Evolutionary conservation across 2,797 vertebrate species (phyloP), one percentile per base, ranked within the genome.

Genomic region (Borostomias antarcticus): DNA sequence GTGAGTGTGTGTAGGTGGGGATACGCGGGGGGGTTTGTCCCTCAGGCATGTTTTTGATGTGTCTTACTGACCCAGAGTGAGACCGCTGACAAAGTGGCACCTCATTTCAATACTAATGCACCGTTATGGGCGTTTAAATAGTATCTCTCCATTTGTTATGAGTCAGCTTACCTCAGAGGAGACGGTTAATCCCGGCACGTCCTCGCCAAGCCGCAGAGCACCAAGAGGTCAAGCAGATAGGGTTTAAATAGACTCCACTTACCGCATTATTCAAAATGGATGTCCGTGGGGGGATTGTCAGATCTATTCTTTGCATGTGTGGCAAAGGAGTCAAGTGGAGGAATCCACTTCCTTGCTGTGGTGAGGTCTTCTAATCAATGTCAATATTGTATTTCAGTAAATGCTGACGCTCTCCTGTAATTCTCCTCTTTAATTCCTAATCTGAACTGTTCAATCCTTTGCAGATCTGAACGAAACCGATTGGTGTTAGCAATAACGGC

Each of bases 61-160:
- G 85, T 75, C 71, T 84, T 73, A 0, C 59, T 84, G 83, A 88
- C 86, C 84, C 79, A 64, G 65, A 77, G 77, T 75, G 71, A n/a
- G 54, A 70, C 75, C 50, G 7, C 70, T 71, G 74, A 85, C 86
- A 83, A 71, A 77, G 68, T 40, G 69, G 68, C 56, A 19, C 76
- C 80, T 89, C 81, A 84, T 86, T 88, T 89, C 86, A 84, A 88
- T 87, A 79, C 85, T 89, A 89, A 89, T 89, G 77, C 65, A 66
- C 64, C 35, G 70, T 84, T 80, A 73, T 69, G 79, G 79, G 64
- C 78, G 37, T 86, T 86, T 87, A 79, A 73, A 73, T 78, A 85
- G 79, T 56, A 0, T 66, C 5, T 54, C 76, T 68, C 76, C 81
- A 73, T 88, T 88, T 86, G 85, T 87, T 85, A 86, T 85, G 84